A percentile compares a stretch with the other conserved stretches of the same genome.
Evolutionary conservation across 2,888 invertebrate genomes (phyloP).

Genomic region (Drosophila affinis): DNA sequence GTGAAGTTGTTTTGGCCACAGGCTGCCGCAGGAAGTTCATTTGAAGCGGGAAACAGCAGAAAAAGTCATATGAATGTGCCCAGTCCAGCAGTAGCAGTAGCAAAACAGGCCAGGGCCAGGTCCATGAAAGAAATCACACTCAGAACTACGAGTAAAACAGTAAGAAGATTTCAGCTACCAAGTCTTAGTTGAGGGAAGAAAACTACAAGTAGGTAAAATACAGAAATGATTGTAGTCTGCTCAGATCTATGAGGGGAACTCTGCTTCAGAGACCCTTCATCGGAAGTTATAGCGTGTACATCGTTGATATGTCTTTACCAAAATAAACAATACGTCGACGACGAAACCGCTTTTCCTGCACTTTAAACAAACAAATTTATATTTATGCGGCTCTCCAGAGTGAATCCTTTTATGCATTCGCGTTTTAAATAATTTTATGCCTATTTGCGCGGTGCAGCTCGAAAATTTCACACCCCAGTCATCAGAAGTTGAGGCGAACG

Average conservation of each 20-base stretch:
- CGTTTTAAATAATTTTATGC: constrained; percentile 66
- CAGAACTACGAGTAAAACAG: background rate
- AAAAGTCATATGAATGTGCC: constrained; percentile 46
- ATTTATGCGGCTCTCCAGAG: constrained; percentile 13
- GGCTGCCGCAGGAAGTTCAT: constrained; percentile 67
- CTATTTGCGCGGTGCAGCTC: constrained; percentile 58
- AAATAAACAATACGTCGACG: too few species aligned
- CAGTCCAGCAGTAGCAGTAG: background rate
- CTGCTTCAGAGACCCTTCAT: too few species aligned
- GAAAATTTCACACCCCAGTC: constrained; percentile 67
- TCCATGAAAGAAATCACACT: constrained; percentile 13
- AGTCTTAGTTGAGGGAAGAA: background rate
- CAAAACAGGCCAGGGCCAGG: constrained; percentile 5
- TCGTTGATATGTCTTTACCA: too few species aligned
- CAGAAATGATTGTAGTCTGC: too few species aligned
- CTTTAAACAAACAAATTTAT: background rate
- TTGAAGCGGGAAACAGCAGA: constrained; percentile 50
- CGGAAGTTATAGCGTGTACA: too few species aligned
- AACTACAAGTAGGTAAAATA: background rate
- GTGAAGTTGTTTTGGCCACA: constrained; percentile 72
- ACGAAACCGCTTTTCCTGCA: too few species aligned
- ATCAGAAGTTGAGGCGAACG: constrained; percentile 61
- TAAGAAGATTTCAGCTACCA: background rate
- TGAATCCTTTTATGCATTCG: constrained; percentile 15
- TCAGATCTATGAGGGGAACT: too few species aligned